Evolutionary conservation across 2,113 vertebrate genomes (phyloP), one percentile per base, ranked within the genome.

Genomic region (Cacatua alba): DNA sequence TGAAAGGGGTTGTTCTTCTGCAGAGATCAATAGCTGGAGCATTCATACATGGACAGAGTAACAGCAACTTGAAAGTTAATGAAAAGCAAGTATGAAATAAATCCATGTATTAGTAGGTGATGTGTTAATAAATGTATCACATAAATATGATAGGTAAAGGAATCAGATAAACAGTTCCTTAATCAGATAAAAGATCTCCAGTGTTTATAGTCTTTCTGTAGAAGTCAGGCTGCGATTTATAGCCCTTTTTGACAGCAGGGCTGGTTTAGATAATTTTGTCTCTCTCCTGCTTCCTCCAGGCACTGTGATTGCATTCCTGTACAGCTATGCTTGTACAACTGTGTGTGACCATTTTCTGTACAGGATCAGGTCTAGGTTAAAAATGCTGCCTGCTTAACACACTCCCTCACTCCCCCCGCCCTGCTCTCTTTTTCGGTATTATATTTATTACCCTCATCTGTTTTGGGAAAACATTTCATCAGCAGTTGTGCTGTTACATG

Each of bases 91-190:
- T 76, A 26, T 52, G 82, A 93, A 93, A 90, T 81, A 94, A 90
- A 96, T 93, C 60, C 25, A 33, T 79, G 31, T 69, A 78, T 88
- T 92, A 49, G 62, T 75, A 84, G 31, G 41, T 93, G 74, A 90
- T 88, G 48, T 64, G 74, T 93, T 90, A 93, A 92, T 95, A 94
- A 90, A 92, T 55, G 29, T 71, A 86, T 77, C 76, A 51, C 39
- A 55, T 90, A 93, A 96, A 83, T 82, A 81, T 43, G 63, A 93
- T 93, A 62, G 41, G 59, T 80, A 91, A 87, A 89, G 63, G 33
- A 84, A 76, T 81, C 52, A 72, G 83, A 60, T 81, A 93, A 95
- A 83, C 86, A 59, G 26, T 52, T 91, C 26, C 82, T 82, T 94
- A 79, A 79, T 62, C 57, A 60, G 75, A 48, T 87, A n/a, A 87